phyloP scores from a whole-genome alignment of 2,888 invertebrate species.

The Poecilobothrus nobilitatus region DNA sequence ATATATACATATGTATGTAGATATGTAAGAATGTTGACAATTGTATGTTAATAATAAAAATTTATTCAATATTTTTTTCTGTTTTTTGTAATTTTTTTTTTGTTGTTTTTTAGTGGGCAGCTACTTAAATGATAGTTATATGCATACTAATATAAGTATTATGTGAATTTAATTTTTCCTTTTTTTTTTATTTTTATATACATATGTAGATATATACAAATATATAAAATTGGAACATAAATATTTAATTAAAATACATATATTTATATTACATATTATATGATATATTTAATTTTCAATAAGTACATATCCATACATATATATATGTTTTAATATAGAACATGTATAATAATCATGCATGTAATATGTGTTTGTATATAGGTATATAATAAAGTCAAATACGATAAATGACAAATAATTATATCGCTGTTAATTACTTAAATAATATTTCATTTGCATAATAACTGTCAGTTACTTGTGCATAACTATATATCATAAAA shows the following conservation, averaged over 20 bases:
- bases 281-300: too few relatives aligned
- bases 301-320: too few relatives aligned
- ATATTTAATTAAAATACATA: not conserved
- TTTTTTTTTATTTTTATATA: not conserved
- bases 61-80: too few relatives aligned
- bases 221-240: too few relatives aligned
- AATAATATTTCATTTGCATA: conserved; percentile 6
- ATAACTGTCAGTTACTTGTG: conserved; percentile 2
- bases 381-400: not conserved
- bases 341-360: not conserved
- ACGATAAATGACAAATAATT: not conserved
- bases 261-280: not conserved
- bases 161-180: not conserved
- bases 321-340: too few relatives aligned
- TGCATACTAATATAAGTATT: not conserved
- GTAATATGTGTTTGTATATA: not conserved
- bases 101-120: not conserved
- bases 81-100: too few relatives aligned
- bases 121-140: conserved; percentile 1
- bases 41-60: too few relatives aligned
- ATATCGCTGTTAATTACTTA: not conserved
- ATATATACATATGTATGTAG: too few relatives aligned
- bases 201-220: not conserved
- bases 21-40: too few relatives aligned
- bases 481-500: not conserved